Evolutionary conservation across 1,140 invertebrate genomes (phyloP), one percentile per base, ranked within the genome.

Genomic region (Micrasema longulum): DNA sequence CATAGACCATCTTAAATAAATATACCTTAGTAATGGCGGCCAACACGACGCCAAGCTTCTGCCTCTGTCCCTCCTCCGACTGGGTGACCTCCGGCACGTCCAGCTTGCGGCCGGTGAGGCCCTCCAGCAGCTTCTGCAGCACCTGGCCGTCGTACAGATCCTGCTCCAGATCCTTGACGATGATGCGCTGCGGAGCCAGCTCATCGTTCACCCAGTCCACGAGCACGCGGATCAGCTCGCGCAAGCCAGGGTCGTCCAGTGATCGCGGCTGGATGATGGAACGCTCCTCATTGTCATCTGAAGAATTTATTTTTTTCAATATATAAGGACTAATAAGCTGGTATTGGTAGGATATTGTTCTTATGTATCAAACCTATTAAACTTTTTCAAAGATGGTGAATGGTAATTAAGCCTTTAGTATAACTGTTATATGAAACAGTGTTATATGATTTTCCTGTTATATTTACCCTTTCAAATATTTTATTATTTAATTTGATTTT

Each of bases 181-280:
- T 98, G 66, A 99, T 99, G 78, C 98, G 88, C 76, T 99, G 95
- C 76, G 93, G 88, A 0, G 97, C 97, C n/a, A 99, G 82, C 82
- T 98, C 97, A 85, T 99, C 96, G 83, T 99, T 99, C 36, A 99
- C 96, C 97, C 97, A 99, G 75, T 98, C 96, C 72, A 97, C 93
- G n/a, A 99, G 83, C 50, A 98, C 91, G 77, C 88, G 86, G 73
- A 96, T 92, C 5, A 99, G 85, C 78, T 97, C 94, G 70, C 91
- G 89, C 0, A 99, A 87, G 83, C 95, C 93, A 0, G 93, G 90
- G 82, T 98, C 94, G 53, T 94, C 92, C 74, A 92, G 89, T 0
- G 95, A 96, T 69, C 90, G 87, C 1, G 93, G 92, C 78, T 97
- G 96, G 70, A 99, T 95, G 85, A 99, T 97, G 2, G 96, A 97